Evolutionary conservation across 30 jellyfish, hydroid and myxozoan genomes (phyloP).

Genomic region (Turritopsis rubra): DNA sequence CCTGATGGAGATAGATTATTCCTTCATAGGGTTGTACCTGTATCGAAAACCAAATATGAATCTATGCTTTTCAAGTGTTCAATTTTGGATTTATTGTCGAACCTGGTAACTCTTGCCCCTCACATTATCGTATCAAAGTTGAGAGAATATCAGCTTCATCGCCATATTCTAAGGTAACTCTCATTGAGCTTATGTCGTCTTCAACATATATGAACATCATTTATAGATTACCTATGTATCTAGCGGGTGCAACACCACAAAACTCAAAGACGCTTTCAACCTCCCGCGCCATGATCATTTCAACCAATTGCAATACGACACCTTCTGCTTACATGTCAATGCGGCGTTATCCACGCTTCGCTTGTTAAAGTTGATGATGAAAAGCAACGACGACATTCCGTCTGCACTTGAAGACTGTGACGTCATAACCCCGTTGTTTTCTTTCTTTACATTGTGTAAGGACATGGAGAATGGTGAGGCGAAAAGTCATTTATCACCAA

Average conservation of each 20-base stretch:
- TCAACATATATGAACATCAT: too few species aligned
- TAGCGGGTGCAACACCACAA: neutral
- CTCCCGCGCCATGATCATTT: neutral
- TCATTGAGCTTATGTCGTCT: neutral
- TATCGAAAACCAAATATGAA: neutral
- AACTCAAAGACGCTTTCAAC: neutral
- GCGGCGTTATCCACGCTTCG: neutral
- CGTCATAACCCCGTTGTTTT: neutral
- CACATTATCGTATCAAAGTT: neutral
- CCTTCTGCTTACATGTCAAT: neutral
- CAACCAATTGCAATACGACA: neutral
- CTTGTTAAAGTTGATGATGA: neutral
- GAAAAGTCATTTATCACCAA: too few species aligned
- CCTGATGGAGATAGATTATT: too few species aligned
- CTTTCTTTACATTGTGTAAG: neutral
- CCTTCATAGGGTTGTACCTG: neutral
- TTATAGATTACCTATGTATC: neutral
- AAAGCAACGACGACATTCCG: neutral
- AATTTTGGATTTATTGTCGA: neutral
- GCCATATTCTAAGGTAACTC: neutral
- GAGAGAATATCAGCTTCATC: neutral
- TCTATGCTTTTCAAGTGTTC: slow-evolving; percentile 1
- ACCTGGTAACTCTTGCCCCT: neutral
- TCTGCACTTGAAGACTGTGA: neutral
- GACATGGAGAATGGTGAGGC: neutral